A percentile compares a stretch with the other conserved stretches of the same genome.
Conservation (phyloP, 2,113 vertebrate species). For the Neodontobutis hainanensis region DNA sequence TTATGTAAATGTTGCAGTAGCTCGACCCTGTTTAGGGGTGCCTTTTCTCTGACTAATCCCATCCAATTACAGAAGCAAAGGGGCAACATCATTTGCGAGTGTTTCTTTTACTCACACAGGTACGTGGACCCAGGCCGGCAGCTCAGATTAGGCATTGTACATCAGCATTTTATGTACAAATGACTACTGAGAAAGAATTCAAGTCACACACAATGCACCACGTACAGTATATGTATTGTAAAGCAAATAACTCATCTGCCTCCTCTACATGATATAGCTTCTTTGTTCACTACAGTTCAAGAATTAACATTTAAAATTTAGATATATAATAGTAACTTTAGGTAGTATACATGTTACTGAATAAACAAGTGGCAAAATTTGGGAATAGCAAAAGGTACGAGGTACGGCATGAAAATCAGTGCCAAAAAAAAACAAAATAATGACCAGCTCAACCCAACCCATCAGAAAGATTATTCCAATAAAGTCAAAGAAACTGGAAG, state of each 20-base stretch:
- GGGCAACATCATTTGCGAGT: conserved; percentile 53
- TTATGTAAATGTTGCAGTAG: conserved; percentile 57
- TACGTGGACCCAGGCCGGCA: conserved; percentile 19
- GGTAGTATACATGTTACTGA: too few relatives aligned
- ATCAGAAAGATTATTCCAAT: too few relatives aligned
- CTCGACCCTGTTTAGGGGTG: conserved; percentile 42
- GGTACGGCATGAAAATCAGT: too few relatives aligned
- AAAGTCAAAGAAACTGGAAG: too few relatives aligned
- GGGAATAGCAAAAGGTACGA: too few relatives aligned
- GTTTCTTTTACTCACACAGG: conserved; percentile 32
- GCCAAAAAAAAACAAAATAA: too few relatives aligned
- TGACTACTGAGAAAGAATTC: conserved; percentile 38
- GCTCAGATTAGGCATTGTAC: conserved; percentile 30
- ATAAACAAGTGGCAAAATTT: too few relatives aligned
- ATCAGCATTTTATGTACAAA: conserved; percentile 47
- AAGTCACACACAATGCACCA: conserved; percentile 21
- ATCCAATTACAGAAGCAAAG: conserved; percentile 63
- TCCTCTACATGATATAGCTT: too few relatives aligned
- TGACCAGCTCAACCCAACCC: too few relatives aligned
- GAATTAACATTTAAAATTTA: too few relatives aligned
- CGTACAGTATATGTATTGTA: neutral
- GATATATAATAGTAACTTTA: too few relatives aligned
- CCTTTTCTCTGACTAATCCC: conserved; percentile 65
- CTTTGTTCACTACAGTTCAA: too few relatives aligned
- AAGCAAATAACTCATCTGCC: neutral